These are phyloP conservation scores for Micoletzkya japonica DNA, from an alignment of 2,888 invertebrate species.

Conservation along the genomic window DNA sequence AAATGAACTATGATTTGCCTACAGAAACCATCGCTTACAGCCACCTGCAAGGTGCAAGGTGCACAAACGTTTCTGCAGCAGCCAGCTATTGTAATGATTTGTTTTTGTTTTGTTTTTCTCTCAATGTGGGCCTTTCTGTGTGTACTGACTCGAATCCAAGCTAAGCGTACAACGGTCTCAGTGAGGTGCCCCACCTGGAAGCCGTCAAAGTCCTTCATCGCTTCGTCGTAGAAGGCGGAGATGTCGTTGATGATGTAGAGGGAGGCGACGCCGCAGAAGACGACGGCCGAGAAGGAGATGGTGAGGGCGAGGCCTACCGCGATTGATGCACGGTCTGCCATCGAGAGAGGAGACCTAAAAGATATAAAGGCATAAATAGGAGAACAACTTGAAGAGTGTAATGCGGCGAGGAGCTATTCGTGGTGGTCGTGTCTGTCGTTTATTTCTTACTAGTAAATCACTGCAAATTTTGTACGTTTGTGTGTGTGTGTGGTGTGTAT, in stretches of 20 bases:
- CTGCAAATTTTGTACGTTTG: no score
- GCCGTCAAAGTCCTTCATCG: constrained; percentile 36
- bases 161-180: background rate
- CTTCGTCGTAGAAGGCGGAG: constrained; percentile 41
- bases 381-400: no score
- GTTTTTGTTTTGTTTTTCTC: background rate
- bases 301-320: constrained; percentile 34
- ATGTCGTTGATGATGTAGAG: constrained; percentile 37
- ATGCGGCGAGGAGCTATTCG: no score
- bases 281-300: constrained; percentile 34
- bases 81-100: background rate
- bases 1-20: no score
- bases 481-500: no score
- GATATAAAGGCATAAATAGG: no score
- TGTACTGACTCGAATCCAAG: background rate
- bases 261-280: constrained; percentile 32
- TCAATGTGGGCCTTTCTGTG: background rate
- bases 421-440: no score
- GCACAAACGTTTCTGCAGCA: no score
- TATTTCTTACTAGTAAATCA: no score
- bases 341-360: no score
- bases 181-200: constrained; percentile 29
- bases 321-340: constrained; percentile 31
- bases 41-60: no score
- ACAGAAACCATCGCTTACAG: no score